A percentile compares a stretch with the other conserved stretches of the same genome.
phyloP scores from a whole-genome alignment of 2,797 vertebrate species.

The Nyctalus aviator region DNA sequence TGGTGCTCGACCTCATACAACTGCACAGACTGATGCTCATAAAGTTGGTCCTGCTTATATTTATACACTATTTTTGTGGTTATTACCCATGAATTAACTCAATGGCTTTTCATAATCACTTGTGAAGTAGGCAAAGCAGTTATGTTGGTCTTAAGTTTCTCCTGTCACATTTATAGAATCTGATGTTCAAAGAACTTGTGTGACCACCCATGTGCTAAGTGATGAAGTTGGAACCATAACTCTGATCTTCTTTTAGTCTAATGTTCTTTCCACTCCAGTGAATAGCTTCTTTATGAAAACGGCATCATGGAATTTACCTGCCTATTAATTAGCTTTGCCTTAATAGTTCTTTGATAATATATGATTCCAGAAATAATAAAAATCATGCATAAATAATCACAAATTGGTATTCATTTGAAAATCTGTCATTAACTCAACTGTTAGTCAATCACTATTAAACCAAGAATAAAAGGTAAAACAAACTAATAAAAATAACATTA shows the following conservation, averaged over 20 bases:
- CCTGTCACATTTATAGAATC: background rate
- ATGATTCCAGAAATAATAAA: slow-evolving; percentile 4
- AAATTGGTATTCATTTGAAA: slow-evolving; percentile 12
- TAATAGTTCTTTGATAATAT: background rate
- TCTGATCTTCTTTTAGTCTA: background rate
- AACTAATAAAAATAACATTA: background rate
- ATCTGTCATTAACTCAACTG: background rate
- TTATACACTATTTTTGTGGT: background rate
- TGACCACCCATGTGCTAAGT: background rate
- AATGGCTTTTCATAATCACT: background rate
- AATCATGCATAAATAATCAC: background rate
- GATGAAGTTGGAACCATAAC: background rate
- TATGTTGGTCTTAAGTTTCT: background rate
- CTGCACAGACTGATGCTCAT: background rate
- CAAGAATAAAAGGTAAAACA: slow-evolving; percentile 12
- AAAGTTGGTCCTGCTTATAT: background rate
- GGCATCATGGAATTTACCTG: background rate
- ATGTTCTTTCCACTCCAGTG: background rate
- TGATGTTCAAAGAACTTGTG: background rate
- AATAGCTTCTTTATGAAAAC: slow-evolving; percentile 3
- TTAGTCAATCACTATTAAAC: background rate
- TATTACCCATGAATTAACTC: background rate
- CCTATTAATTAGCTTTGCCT: background rate
- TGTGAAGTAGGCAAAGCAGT: background rate
- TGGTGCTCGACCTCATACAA: background rate